Conservation (phyloP, 2,113 vertebrate species). For the Tychaedon coryphoeus region DNA sequence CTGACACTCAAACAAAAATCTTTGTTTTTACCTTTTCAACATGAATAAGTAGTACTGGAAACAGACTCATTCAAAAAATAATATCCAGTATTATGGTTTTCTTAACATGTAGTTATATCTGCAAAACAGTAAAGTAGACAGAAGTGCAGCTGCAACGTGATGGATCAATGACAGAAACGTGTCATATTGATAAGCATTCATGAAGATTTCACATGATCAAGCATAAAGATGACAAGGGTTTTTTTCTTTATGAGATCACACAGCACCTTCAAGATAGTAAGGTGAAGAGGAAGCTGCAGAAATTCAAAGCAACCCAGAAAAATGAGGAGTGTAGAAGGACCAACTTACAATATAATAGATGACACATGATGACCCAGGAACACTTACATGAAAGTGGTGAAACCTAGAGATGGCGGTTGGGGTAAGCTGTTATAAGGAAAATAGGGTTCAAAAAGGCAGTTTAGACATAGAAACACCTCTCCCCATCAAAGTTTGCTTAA, state of each 20-base stretch:
- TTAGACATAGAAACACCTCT: not conserved
- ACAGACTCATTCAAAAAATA: not conserved
- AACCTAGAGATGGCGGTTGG: not conserved
- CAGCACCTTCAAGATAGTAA: not conserved
- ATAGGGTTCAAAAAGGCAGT: not conserved
- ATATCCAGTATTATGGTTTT: not conserved
- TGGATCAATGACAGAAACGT: not conserved
- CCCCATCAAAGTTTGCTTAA: not conserved
- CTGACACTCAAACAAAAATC: not conserved
- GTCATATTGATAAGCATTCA: not conserved
- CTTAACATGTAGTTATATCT: not conserved
- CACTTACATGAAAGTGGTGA: not conserved
- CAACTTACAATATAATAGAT: not conserved
- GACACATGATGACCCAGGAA: not conserved
- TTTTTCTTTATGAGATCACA: not conserved
- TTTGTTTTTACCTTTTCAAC: not conserved
- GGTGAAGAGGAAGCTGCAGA: not conserved
- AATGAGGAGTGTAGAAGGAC: not conserved
- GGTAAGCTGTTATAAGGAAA: not conserved
- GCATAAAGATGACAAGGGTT: not conserved
- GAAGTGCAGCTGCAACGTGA: fast-evolving
- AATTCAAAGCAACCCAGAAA: not conserved
- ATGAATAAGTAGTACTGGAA: not conserved
- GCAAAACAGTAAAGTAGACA: not conserved
- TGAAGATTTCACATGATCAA: conserved; percentile 14